Evolutionary conservation across 2,888 invertebrate species (phyloP), one percentile per base, ranked within the genome.

Genomic region (Diogma glabrata): DNA sequence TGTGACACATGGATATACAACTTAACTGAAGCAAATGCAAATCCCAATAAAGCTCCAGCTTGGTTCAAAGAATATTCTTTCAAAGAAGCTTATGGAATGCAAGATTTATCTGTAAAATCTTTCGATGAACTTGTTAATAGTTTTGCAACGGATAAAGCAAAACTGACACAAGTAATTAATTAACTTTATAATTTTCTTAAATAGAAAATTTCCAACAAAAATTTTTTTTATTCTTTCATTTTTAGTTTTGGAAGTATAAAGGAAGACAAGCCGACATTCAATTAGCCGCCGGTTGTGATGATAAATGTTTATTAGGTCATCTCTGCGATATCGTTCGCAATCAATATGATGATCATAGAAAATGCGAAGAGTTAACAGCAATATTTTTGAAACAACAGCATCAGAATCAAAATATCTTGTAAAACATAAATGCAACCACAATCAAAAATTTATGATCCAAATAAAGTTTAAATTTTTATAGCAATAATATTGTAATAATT

Each of bases 41-140:
- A 69, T 1, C 74, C 76, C 0, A 59, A 72, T 14, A 57, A 67
- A 51, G 64, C 70, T 24, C 84, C 87, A 0, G 67, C 68, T 17
- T 87, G 87, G 87, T 78, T 74, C 62, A 74, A 77, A 62, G 75
- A 84, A 8, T 87, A 87, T 63, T 76, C 80, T n/a, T 81, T 87
- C 58, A 81, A 75, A 63, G 76, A 78, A 30, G 75, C 75, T 16
- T 87, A 79, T 60, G 71, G 70, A n/a, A 64, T 87, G 14, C 51
- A 64, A 1, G 75, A 78, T 57, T 67, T 87, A 22, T 71, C 75
- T 2, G 74, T 81, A 0, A 54, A 61, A 1, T 77, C 81, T 38
- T 69, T 87, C 60, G 70, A 76, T 58, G 58, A 74, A 36, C 70
- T 85, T 48, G 70, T 82, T 1, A 59, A 69, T 17, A 64, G 69